Conservation (phyloP, 2,113 vertebrate species). For the Cyprinodon tularosa region DNA sequence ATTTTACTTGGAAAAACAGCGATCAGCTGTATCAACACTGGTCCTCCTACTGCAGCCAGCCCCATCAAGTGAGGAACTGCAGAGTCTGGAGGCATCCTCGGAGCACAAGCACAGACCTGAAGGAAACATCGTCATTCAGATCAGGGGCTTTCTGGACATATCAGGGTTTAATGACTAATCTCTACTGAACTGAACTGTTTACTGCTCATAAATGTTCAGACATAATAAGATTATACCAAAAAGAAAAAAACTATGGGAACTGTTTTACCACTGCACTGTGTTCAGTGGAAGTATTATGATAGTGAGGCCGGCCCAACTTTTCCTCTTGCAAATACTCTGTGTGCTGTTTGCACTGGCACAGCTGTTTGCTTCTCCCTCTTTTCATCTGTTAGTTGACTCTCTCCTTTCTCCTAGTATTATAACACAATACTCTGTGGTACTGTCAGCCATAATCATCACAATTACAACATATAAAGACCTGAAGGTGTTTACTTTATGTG, state of each 20-base stretch:
- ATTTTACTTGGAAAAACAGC: conserved; percentile 79
- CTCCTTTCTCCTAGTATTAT: conserved; percentile 70
- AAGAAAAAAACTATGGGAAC: conserved; percentile 33
- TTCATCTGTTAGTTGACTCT: conserved; percentile 67
- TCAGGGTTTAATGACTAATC: conserved; percentile 23
- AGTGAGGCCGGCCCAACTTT: conserved; percentile 56
- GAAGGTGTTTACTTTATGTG: too few species aligned
- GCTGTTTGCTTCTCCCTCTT: conserved; percentile 73
- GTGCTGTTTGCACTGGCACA: conserved; percentile 77
- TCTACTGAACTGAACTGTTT: neutral
- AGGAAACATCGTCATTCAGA: conserved; percentile 30
- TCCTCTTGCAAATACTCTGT: conserved; percentile 65
- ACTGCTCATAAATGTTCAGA: conserved; percentile 18
- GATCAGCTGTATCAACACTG: conserved; percentile 84
- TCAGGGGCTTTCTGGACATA: conserved; percentile 16
- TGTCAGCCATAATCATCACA: too few species aligned
- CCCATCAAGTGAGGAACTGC: conserved; percentile 67
- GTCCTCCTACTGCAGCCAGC: conserved; percentile 76
- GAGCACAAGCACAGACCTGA: conserved; percentile 35
- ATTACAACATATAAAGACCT: too few species aligned
- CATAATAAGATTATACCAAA: conserved; percentile 19
- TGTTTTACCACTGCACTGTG: conserved; percentile 32
- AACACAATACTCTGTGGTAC: conserved; percentile 62
- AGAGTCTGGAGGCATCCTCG: conserved; percentile 52
- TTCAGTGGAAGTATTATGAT: conserved; percentile 61